Evolutionary conservation across 2,113 vertebrate species (phyloP), one percentile per base, ranked within the genome.

Genomic region (Oncorhynchus tshawytscha): DNA sequence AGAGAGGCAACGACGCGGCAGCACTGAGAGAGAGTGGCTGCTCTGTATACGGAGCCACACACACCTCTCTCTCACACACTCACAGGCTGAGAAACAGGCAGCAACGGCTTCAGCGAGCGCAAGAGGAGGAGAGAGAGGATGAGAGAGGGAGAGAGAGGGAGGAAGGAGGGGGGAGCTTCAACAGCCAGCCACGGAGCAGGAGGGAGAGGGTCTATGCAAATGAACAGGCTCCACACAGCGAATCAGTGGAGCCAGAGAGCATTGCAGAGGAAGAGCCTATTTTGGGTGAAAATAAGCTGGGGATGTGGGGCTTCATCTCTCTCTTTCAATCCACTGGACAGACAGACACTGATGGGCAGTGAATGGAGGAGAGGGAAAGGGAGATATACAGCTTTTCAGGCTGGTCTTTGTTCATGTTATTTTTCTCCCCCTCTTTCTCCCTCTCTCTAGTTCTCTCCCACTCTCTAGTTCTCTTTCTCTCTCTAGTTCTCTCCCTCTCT

Each of bases 151-250:
- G 88, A 88, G 82, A 39, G 34, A 39, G 34, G 34, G 34, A 39
- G 34, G 34, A 8, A 39, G 84, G 91, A 91, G 91, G 94, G 92
- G 93, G 95, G 94, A 95, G 95, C 92, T 92, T 95, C 92, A 90
- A 81, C 94, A 92, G 94, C 89, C 91, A 92, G 90, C 89, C 92
- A 86, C 92, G 84, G 92, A 92, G 91, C 91, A 89, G 89, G 91
- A 91, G 91, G 90, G 93, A 95, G 90, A 95, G 92, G 91, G 92
- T 93, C 95, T 97, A 98, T 98, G 96, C 96, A 97, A 98, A 98
- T 97, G 93, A 94, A 93, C 92, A 96, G 95, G 94, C 93, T 96
- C 92, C 94, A 89, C 93, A 91, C 92, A 96, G 96, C 95, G 94
- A 98, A 96, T 96, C 95, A 93, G 93, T 84, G 94, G 90, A 92